Conservation (phyloP, 1,140 invertebrate genomes). For the Harlomillsia oculata region DNA sequence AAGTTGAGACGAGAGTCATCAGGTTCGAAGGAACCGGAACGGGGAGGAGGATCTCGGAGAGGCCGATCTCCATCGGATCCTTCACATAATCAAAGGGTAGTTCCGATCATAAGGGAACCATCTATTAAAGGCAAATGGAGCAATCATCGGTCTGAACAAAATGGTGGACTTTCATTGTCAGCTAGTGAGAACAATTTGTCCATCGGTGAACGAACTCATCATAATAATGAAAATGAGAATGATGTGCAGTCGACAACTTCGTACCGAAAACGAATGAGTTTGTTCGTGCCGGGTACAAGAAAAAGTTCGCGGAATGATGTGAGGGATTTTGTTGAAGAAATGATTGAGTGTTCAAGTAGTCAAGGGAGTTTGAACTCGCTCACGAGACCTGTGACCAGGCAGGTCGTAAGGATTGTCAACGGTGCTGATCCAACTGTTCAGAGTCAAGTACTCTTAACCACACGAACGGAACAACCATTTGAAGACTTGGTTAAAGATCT, state of each 20-base stretch:
- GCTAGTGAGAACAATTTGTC: conserved; percentile 7
- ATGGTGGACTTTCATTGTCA: conserved; percentile 13
- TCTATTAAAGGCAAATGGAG: conserved; percentile 13
- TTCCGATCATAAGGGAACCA: conserved; percentile 17
- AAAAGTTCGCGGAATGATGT: neutral
- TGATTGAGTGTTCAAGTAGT: no score
- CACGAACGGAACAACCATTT: conserved; percentile 83
- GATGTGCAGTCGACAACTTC: neutral
- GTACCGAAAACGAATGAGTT: neutral
- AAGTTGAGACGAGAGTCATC: neutral
- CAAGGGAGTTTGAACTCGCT: no score
- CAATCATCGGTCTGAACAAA: conserved; percentile 19
- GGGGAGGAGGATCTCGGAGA: neutral
- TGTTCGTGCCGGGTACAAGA: neutral
- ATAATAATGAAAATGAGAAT: neutral
- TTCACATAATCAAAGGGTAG: no score
- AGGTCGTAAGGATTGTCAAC: conserved; percentile 83
- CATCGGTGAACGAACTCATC: neutral
- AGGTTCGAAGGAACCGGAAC: neutral
- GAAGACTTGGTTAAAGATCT: conserved; percentile 89
- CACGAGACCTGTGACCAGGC: conserved; percentile 47
- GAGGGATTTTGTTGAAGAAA: no score
- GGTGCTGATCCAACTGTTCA: conserved; percentile 82
- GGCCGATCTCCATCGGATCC: conserved; percentile 9
- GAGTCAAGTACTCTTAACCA: conserved; percentile 80